Evolutionary conservation across 2,797 vertebrate species (phyloP).

Genomic region (Pantherophis alleghaniensis): DNA sequence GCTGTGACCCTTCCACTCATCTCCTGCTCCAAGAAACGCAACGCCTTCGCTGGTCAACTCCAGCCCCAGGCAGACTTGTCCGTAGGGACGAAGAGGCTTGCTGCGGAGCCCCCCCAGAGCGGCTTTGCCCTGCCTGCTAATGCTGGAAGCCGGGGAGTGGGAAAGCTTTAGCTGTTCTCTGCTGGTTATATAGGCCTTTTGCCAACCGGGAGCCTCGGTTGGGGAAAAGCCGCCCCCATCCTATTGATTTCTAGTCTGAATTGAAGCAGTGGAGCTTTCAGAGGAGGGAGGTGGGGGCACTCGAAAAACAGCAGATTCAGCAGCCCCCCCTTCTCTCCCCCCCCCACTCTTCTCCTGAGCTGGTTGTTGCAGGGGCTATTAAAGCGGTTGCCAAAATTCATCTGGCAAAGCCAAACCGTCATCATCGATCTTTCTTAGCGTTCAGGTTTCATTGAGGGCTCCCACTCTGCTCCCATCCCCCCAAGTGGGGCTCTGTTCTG

Average conservation of each 20-base stretch:
- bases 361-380: background rate
- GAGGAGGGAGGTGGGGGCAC: background rate
- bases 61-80: background rate
- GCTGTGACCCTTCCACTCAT: background rate
- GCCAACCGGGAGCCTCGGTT: background rate
- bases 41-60: background rate
- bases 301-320: background rate
- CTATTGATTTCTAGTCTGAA: accelerated
- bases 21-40: background rate
- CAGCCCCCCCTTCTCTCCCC: background rate
- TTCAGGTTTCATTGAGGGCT: background rate
- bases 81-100: background rate
- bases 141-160: background rate
- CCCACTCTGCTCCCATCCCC: too few species aligned
- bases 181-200: slow-evolving; percentile 12
- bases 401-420: background rate
- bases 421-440: background rate
- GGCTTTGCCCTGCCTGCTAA: background rate
- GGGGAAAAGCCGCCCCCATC: accelerated
- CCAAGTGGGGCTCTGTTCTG: too few species aligned
- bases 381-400: background rate
- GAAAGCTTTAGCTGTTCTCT: background rate
- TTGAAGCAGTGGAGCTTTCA: background rate
- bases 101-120: background rate
- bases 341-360: background rate